Conservation (phyloP, 2,113 vertebrate species). For the Orientallactaga bullata region DNA sequence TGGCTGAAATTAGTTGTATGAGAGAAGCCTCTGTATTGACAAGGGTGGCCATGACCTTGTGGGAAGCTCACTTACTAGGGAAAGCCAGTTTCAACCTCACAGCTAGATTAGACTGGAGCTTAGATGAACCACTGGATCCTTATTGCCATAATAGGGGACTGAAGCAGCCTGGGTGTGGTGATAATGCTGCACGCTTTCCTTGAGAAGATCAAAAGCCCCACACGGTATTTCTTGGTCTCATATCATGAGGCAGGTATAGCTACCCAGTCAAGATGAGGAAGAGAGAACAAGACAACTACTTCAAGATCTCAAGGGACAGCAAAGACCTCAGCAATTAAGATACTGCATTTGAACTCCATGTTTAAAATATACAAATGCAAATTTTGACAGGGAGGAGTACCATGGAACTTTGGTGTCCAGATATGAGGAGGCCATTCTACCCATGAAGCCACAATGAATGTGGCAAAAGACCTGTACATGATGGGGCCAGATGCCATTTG, state of each 20-base stretch:
- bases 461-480: too few species aligned
- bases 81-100: not conserved
- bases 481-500: too few species aligned
- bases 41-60: not conserved
- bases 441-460: too few species aligned
- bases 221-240: accelerated
- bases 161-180: accelerated
- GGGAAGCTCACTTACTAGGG: accelerated
- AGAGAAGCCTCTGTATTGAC: not conserved
- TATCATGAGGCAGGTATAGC: not conserved
- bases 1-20: conserved; percentile 33
- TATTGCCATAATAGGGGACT: accelerated
- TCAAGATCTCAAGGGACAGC: not conserved
- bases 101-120: accelerated
- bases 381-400: too few species aligned
- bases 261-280: not conserved
- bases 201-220: not conserved
- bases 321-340: not conserved
- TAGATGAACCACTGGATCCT: too few species aligned
- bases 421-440: too few species aligned
- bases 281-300: not conserved
- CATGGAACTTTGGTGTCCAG: too few species aligned
- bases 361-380: not conserved
- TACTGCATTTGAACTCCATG: not conserved
- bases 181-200: too few species aligned